Base-by-base conservation (phyloP, 1,140 invertebrate genomes). In the Trichonephila inaurata region DNA sequence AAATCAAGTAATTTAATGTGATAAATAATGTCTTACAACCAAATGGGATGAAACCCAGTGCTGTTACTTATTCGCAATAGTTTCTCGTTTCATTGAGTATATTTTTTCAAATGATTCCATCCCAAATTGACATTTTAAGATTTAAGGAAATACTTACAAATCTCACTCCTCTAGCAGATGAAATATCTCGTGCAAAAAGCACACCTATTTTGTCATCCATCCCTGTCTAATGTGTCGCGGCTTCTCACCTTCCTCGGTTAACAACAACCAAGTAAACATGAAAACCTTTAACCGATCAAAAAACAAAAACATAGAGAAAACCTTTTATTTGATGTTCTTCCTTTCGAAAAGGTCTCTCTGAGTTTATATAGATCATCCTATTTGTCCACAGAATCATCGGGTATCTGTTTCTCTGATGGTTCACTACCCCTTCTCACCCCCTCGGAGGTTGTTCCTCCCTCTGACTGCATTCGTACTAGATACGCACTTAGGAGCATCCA, bases 331-430 rank as follows among this genome's bases (percentile, higher is more conserved):
- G 77, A 91, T 91, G 89, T 60, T 16, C 66, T 58, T 64, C 61
- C 61, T n/a, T n/a, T n/a, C 44, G 88, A 64, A 90, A 77, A 81
- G 89, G 69, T 90, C 89, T 58, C 51, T 28, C n/a, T 16, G 77
- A 91, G 89, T 91, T 91, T 91, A 91, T 91, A 91, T 83, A 91
- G 77, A 91, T 91, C 89, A 91, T 91, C 89, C 89, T 91, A 83
- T 91, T 91, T 91, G 89, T 91, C 89, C 77, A 60, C 72, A 51
- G 77, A 91, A 64, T 91, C 89, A 91, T 91, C 77, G 89, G 64
- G 77, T 91, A 91, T 91, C 77, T 72, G 89, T 91, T 91, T 91
- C 89, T 33, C 44, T 28, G 89, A 7, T 24, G 77, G 64, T 40
- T 18, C 51, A 18, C 69, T 28, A n/a, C 88, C 69, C 58, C 33